Conservation (phyloP, 2,113 vertebrate genomes). For the Sturnira hondurensis region DNA sequence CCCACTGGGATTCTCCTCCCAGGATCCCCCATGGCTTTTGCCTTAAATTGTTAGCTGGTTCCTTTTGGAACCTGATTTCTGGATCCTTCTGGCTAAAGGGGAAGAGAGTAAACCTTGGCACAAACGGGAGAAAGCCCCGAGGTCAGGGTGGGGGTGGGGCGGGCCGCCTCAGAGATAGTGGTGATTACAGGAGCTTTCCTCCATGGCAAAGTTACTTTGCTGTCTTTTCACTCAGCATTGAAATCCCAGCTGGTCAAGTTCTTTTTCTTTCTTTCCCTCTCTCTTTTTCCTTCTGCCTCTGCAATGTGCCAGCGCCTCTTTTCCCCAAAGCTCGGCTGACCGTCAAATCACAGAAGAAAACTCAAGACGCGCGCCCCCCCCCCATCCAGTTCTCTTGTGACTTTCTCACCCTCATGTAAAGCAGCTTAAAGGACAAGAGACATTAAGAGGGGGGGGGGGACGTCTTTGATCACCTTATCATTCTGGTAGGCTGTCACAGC, state of each 20-base stretch:
- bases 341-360: neutral
- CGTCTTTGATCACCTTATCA: constrained; percentile 90
- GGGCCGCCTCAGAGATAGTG: fast-evolving
- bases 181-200: fast-evolving
- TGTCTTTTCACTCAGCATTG: neutral
- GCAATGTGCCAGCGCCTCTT: too few relatives aligned
- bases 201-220: neutral
- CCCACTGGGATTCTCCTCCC: neutral
- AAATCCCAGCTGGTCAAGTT: too few relatives aligned
- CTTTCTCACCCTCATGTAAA: neutral
- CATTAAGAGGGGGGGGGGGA: neutral
- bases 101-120: neutral
- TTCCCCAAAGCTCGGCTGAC: neutral
- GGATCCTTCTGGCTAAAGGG: neutral
- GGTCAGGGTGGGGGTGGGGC: neutral
- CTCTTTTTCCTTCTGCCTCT: neutral
- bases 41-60: neutral
- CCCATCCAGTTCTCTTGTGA: neutral
- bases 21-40: neutral
- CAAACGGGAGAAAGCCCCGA: neutral
- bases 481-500: constrained; percentile 99
- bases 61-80: neutral
- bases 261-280: neutral
- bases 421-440: neutral
- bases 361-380: neutral